Base-by-base conservation (phyloP, 1,140 invertebrate genomes). In the Arion vulgaris region DNA sequence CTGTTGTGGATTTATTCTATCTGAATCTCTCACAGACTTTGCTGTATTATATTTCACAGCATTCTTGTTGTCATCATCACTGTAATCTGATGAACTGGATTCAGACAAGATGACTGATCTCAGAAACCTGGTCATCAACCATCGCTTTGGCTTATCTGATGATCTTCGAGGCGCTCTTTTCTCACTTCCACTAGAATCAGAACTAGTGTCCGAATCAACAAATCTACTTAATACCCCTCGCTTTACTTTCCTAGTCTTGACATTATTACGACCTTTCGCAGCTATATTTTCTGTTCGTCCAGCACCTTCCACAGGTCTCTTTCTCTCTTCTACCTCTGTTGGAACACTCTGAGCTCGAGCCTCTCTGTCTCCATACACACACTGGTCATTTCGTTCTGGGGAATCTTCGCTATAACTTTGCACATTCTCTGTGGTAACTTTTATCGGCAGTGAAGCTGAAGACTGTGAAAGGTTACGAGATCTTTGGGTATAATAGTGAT, bases 281-380 rank as follows among this genome's bases (percentile, higher is more conserved):
- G 73, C 41, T 13, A 32, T 7, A 66, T 66, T 5, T 66, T 66
- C n/a, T 66, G n/a, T 34, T 32, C n/a, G 5, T 23, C 62, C 62
- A 66, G 2, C n/a, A 66, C n/a, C 7, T 66, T 32, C n/a, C 11
- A 13, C 28, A 7, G 62, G 19, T 32, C 28, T 11, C n/a, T 32
- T 28, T 28, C 28, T 7, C 7, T 66, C 19, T 1, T 26, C 45
- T 34, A 26, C 15, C 32, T 51, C 73, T n/a, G n/a, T 28, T 74
- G 72, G 72, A 39, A 74, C 72, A 74, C 72, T 74, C 1, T 74
- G 72, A 74, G 72, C 72, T 75, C 73, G 51, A 17, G 28, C 32
- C n/a, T 7, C 62, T 66, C 62, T 28, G 32, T 11, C 62, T 32
- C 7, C 62, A 66, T 34, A 32, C 9, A 15, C 2, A 57, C 2